Conservation (phyloP, 2,797 vertebrate species). For the Lacerta bilineata region DNA sequence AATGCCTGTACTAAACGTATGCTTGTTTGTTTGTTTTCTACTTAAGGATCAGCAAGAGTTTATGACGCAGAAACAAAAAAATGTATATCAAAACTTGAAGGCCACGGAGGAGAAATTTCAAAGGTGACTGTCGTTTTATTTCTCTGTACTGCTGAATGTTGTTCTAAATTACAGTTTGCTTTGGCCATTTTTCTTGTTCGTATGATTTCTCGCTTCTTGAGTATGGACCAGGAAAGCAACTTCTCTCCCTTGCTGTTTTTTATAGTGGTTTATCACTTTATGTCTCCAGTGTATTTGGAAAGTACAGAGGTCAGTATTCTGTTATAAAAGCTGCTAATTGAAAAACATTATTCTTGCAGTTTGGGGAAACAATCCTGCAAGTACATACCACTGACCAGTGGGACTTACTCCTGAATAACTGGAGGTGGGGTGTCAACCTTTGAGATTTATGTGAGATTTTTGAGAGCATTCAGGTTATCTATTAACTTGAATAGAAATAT, state of each 20-base stretch:
- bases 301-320: neutral
- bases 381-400: neutral
- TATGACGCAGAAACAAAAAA: slow-evolving; percentile 86
- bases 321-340: neutral
- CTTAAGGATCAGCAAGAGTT: slow-evolving; percentile 89
- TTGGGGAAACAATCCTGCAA: neutral
- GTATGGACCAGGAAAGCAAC: neutral
- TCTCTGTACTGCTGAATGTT: slow-evolving; percentile 41
- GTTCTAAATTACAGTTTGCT: slow-evolving; percentile 13
- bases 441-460: neutral
- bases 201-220: neutral
- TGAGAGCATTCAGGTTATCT: neutral
- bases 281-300: neutral
- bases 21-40: slow-evolving; percentile 31
- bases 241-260: neutral
- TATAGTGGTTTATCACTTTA: neutral
- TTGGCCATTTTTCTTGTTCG: slow-evolving; percentile 9
- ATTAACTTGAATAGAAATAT: neutral
- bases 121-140: slow-evolving; percentile 83
- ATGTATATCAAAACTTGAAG: slow-evolving; percentile 88
- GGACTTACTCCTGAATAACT: neutral
- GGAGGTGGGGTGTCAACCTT: neutral
- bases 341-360: neutral
- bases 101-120: slow-evolving; percentile 93
- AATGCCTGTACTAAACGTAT: slow-evolving; percentile 10